Conservation (phyloP, 2,113 vertebrate genomes). For the Lophotis ruficrista region DNA sequence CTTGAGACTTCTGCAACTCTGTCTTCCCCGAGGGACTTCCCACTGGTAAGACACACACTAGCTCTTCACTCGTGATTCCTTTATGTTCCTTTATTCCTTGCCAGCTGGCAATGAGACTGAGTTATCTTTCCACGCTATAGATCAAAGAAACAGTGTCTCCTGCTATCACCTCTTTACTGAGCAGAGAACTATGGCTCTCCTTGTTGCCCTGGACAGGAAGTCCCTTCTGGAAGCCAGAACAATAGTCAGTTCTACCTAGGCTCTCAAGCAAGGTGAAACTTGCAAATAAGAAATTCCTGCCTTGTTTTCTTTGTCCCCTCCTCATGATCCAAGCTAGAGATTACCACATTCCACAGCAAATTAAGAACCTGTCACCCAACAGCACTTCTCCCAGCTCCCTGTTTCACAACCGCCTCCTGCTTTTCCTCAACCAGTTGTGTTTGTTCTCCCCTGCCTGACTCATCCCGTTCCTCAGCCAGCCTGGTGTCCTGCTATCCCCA, state of each 20-base stretch:
- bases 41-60: accelerated
- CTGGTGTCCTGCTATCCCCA: background rate
- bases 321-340: background rate
- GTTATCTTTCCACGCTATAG: background rate
- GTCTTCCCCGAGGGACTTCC: background rate
- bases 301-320: background rate
- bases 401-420: constrained; percentile 22
- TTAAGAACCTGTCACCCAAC: background rate
- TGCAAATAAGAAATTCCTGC: background rate
- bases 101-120: background rate
- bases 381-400: background rate
- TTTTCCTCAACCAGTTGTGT: constrained; percentile 44
- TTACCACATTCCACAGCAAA: background rate
- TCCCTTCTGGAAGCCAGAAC: background rate
- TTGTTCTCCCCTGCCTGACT: constrained; percentile 35
- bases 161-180: background rate
- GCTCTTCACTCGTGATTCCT: background rate
- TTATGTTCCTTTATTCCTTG: background rate
- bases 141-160: background rate
- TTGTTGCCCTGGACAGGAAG: background rate
- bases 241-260: background rate
- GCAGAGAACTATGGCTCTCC: background rate
- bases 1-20: background rate
- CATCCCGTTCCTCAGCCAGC: background rate
- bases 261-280: background rate